These are phyloP conservation scores for Hestina assimilis DNA, from an alignment of 1,140 invertebrate species.

Conservation along the genomic window DNA sequence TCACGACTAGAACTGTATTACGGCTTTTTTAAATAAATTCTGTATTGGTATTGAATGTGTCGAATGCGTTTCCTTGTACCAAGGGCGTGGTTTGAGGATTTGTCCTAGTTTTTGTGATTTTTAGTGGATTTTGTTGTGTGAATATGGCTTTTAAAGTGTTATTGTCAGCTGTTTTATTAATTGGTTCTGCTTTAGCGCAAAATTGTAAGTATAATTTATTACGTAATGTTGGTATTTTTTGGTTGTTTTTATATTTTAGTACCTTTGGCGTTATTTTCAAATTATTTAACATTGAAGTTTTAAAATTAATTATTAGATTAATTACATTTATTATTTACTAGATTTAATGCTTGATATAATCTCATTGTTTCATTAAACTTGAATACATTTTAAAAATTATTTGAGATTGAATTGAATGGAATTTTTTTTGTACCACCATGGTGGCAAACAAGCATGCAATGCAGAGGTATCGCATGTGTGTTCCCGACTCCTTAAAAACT, in stretches of 20 bases:
- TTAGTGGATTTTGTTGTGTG: not conserved
- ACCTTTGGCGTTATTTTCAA: too few species aligned
- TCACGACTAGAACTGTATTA: conserved; percentile 15
- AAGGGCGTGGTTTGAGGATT: not conserved
- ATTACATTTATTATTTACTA: too few species aligned
- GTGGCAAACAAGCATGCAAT: too few species aligned
- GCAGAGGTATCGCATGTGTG: too few species aligned
- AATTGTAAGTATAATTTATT: not conserved
- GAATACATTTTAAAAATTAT: too few species aligned
- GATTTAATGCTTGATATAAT: too few species aligned
- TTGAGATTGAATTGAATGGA: too few species aligned
- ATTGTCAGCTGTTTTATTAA: not conserved
- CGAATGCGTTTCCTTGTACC: conserved; percentile 29
- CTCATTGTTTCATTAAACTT: too few species aligned
- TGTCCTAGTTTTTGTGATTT: not conserved
- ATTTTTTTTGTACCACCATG: too few species aligned
- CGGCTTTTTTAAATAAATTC: conserved; percentile 42
- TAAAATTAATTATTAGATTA: too few species aligned
- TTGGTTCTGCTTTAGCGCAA: not conserved
- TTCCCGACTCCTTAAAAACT: too few species aligned
- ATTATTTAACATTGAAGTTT: too few species aligned
- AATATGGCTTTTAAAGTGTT: not conserved
- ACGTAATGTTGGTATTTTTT: not conserved
- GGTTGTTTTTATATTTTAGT: not conserved
- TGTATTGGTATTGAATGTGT: conserved; percentile 16